Percentiles rank a stretch among this genome's conserved stretches.
Conservation (phyloP, 2,113 vertebrate genomes). For the Paramisgurnus dabryanus region DNA sequence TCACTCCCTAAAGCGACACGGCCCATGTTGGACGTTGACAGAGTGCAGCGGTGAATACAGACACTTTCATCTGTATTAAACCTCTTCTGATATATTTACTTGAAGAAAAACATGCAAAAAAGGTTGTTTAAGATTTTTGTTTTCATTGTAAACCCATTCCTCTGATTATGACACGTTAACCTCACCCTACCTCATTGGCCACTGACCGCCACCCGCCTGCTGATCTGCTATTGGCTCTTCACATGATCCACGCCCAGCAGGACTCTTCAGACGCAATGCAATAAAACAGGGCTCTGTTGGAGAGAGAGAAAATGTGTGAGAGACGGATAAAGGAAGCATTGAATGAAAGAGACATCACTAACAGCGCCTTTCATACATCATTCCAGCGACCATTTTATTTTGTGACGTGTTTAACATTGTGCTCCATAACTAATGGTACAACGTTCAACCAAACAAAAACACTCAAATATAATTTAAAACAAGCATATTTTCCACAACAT, state of each 20-base stretch:
- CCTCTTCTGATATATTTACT: slow-evolving; percentile 13
- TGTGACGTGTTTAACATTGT: neutral
- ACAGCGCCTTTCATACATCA: neutral
- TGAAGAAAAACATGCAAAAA: neutral
- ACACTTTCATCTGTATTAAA: neutral
- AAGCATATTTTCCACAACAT: neutral
- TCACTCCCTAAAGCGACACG: slow-evolving; percentile 12
- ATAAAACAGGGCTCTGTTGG: slow-evolving; percentile 20
- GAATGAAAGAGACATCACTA: slow-evolving; percentile 6
- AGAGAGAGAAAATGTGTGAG: neutral
- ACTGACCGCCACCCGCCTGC: slow-evolving; percentile 16
- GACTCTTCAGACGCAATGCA: slow-evolving; percentile 8
- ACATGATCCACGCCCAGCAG: slow-evolving; percentile 11
- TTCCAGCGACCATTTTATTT: neutral
- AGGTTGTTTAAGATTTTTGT: neutral
- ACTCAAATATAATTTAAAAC: neutral
- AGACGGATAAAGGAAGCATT: neutral
- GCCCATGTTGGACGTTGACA: neutral
- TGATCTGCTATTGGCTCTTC: slow-evolving; percentile 6
- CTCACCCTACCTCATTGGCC: slow-evolving; percentile 17
- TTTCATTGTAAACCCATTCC: neutral
- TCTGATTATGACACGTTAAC: slow-evolving; percentile 13
- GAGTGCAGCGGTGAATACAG: neutral
- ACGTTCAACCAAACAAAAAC: neutral
- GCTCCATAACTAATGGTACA: neutral